Evolutionary conservation across 2,797 vertebrate species (phyloP).

Genomic region (Melanotaenia nigrans): DNA sequence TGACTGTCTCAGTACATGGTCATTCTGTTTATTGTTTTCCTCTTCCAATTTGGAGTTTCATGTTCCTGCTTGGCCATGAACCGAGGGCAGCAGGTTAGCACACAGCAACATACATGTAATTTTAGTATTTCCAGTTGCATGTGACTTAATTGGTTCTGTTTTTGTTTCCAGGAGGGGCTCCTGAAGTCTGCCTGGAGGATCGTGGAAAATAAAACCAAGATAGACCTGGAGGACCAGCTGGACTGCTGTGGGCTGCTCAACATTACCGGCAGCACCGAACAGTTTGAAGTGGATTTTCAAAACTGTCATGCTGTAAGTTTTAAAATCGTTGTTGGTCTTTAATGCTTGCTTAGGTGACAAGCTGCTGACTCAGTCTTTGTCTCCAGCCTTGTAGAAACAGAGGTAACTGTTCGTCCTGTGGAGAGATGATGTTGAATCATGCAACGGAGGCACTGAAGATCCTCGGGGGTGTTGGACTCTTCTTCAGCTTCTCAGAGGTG

Average conservation of each 20-base stretch:
- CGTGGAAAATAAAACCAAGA: conserved; percentile 80
- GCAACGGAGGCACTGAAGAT: conserved; percentile 92
- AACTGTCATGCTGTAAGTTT: conserved; percentile 83
- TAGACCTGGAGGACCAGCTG: conserved; percentile 84
- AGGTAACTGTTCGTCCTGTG: conserved; percentile 79
- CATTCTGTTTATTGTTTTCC: conserved; percentile 91
- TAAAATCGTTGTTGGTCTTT: neutral
- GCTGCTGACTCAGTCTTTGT: conserved; percentile 26
- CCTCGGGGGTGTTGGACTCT: conserved; percentile 92
- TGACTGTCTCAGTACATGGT: conserved; percentile 92
- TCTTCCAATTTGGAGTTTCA: conserved; percentile 93
- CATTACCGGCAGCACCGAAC: conserved; percentile 24
- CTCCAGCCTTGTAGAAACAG: conserved; percentile 78
- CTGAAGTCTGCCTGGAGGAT: conserved; percentile 86
- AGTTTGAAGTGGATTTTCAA: conserved; percentile 69
- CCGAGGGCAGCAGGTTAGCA: conserved; percentile 86
- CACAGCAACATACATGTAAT: too few species aligned
- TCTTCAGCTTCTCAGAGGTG: conserved; percentile 97
- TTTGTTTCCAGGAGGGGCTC: conserved; percentile 80
- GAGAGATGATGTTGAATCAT: conserved; percentile 87
- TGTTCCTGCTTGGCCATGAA: conserved; percentile 93
- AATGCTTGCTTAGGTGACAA: conserved; percentile 12
- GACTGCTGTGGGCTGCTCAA: conserved; percentile 92
- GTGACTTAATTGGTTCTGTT: neutral
- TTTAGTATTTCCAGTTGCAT: neutral